Evolutionary conservation across 2,888 invertebrate genomes (phyloP), one percentile per base, ranked within the genome.

Genomic region (Trachelus troglodyta): DNA sequence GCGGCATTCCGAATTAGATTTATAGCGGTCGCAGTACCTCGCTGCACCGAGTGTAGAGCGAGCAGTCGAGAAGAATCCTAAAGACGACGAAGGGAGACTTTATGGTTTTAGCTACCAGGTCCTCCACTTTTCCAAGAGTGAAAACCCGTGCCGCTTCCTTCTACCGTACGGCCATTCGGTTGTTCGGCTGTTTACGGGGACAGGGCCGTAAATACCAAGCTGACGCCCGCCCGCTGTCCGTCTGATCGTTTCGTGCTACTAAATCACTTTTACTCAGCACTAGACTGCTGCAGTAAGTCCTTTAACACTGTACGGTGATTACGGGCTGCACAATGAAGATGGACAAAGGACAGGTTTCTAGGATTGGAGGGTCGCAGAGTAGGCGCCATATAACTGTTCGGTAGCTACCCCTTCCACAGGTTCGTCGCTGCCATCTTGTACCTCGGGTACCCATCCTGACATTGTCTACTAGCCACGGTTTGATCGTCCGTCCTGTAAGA

Each of bases 1-100:
- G 78, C 73, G 79, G 79, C 79, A 81, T 83, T 84, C 79, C 79
- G 81, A 81, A 84, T 84, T 81, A 84, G 83, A 84, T 84, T 84
- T 83, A 84, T 81, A 82, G 79, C 77, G 31, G 31, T 31, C 71
- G 31, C 71, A 15, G 4, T 69, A 15, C 33, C n/a, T 69, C 69
- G 69, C 69, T 33, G 69, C 71, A 31, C 31, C 15, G 23, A 56
- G 56, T 23, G 23, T 23, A 9, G 23, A 56, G 56, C 2, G 56
- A 56, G 56, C 15, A 56, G 40, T 40, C 23, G 40, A 23, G 56
- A 23, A 23, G 23, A 56, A 56, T 56, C 56, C 56, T 56, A 15
- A 56, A 23, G 56, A 56, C 56, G 56, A 56, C 6, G 56, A 56
- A 56, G 56, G 56, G 56, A 56, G 56, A 56, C 56, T 56, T 56